Percentiles rank a stretch among this genome's conserved stretches.
These are phyloP conservation scores for Hiodon tergisus DNA, from an alignment of 2,113 vertebrate species.

Conservation along the genomic window DNA sequence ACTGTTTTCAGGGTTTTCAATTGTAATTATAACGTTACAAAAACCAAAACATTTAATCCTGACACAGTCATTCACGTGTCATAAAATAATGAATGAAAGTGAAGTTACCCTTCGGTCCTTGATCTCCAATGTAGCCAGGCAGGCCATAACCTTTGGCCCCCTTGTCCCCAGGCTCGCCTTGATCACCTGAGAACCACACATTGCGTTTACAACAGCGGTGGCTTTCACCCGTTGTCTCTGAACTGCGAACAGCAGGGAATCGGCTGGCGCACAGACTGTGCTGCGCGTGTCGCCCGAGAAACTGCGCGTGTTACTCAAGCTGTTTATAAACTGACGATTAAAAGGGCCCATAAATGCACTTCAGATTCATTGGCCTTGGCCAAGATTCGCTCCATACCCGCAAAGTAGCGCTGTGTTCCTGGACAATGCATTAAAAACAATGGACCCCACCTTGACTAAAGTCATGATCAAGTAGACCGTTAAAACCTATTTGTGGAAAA, in stretches of 20 bases:
- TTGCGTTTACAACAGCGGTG: too few species aligned
- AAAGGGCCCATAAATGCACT: constrained; percentile 47
- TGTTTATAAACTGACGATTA: constrained; percentile 35
- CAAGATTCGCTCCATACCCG: constrained; percentile 14
- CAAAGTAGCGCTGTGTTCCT: constrained; percentile 33
- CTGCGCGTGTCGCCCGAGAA: constrained; percentile 28
- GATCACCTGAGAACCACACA: constrained; percentile 49
- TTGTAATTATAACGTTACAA: not conserved
- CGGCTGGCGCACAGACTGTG: constrained; percentile 11
- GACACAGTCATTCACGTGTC: not conserved
- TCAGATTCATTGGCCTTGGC: constrained; percentile 36
- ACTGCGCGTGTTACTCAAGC: constrained; percentile 38
- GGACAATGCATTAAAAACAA: constrained; percentile 24
- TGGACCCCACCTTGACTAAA: not conserved
- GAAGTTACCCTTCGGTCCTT: constrained; percentile 51
- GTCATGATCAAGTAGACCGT: not conserved
- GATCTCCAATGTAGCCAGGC: constrained; percentile 51
- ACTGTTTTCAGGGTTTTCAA: too few species aligned
- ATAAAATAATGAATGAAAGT: not conserved
- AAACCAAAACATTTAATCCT: not conserved
- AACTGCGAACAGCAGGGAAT: too few species aligned
- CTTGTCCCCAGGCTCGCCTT: constrained; percentile 57
- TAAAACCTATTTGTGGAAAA: not conserved
- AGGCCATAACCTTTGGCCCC: constrained; percentile 49
- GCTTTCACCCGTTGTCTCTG: not conserved